Evolutionary conservation across 2,888 invertebrate species (phyloP), one percentile per base, ranked within the genome.

Genomic region (Zaprionus bogoriensis): DNA sequence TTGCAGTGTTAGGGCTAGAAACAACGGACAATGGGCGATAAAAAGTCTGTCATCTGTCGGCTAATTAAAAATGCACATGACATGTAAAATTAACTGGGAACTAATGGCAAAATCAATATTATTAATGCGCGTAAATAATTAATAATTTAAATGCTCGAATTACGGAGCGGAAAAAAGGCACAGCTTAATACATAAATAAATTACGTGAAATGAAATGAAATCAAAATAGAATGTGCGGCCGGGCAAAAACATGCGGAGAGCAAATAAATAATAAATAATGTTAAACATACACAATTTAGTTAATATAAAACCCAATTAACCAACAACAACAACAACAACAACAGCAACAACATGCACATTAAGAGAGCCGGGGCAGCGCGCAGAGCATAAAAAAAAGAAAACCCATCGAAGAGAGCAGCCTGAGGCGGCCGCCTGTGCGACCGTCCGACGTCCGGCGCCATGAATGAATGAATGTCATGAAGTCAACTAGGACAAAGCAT

Each of bases 401-500:
- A 71, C 38, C 77, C 86, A 83, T 79, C 74, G 51, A 59, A 64
- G 30, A 17, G 28, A 5, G 39, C 36, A 25, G 32, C 4, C 28
- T 14, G 6, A 12, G 55, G 17, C 14, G 27, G 30, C 50, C 23
- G 20, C 14, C 23, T 20, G 45, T 28, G 55, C 54, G 57, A 42
- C 52, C 50, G 48, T 68, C 65, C 74, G 54, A 63, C 48, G n/a
- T n/a, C n/a, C n/a, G 55, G 50, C 62, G 77, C 67, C 72, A 84
- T 81, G 80, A 81, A 81, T 86, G 80, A 86, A 80, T 80, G 81
- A 80, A 86, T 86, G 80, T 81, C 87, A 87, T 86, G 80, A 84
- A 81, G 80, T 87, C 80, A 81, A 81, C 80, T 81, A 87, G 80
- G 80, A 84, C 87, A 81, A 81, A 87, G 80, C 82, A 72, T 72